Evolutionary conservation across 2,888 invertebrate genomes (phyloP).

Genomic region (Chrysolina haemoptera): DNA sequence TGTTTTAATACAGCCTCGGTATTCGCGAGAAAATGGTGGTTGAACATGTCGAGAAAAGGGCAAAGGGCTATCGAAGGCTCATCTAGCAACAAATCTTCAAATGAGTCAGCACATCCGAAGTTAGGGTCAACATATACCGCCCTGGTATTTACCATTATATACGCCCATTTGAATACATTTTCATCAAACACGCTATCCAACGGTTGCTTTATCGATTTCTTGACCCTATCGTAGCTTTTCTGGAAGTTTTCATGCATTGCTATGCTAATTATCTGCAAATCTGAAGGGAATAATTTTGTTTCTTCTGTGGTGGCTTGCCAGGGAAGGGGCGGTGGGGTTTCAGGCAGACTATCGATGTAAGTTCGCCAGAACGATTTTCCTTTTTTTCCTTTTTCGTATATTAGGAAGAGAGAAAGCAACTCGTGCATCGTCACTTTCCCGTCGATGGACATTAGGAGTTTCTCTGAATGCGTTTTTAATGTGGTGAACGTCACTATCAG

Average conservation of each 20-base stretch:
- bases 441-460: constrained; percentile 23
- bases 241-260: constrained; percentile 72
- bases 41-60: constrained; percentile 92
- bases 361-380: constrained; percentile 73
- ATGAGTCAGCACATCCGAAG: constrained; percentile 63
- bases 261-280: constrained; percentile 72
- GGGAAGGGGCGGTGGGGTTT: constrained; percentile 75
- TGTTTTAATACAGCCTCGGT: constrained; percentile 70
- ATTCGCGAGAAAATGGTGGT: constrained; percentile 80
- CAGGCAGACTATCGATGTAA: constrained; percentile 82
- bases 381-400: constrained; percentile 76
- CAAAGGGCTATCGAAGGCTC: constrained; percentile 82
- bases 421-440: constrained; percentile 77
- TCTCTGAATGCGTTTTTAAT: constrained; percentile 36
- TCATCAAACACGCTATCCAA: constrained; percentile 71
- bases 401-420: constrained; percentile 81
- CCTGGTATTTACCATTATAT: constrained; percentile 88
- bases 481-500: constrained; percentile 71
- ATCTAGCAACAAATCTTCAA: constrained; percentile 70
- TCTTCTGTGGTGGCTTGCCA: constrained; percentile 77
- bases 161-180: constrained; percentile 82
- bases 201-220: constrained; percentile 70
- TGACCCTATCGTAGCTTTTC: constrained; percentile 66
- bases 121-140: constrained; percentile 81
- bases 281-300: constrained; percentile 73